A percentile compares a stretch with the other conserved stretches of the same genome.
phyloP scores from a whole-genome alignment of 1,140 invertebrate species.

The Himalopsyche phryganea region DNA sequence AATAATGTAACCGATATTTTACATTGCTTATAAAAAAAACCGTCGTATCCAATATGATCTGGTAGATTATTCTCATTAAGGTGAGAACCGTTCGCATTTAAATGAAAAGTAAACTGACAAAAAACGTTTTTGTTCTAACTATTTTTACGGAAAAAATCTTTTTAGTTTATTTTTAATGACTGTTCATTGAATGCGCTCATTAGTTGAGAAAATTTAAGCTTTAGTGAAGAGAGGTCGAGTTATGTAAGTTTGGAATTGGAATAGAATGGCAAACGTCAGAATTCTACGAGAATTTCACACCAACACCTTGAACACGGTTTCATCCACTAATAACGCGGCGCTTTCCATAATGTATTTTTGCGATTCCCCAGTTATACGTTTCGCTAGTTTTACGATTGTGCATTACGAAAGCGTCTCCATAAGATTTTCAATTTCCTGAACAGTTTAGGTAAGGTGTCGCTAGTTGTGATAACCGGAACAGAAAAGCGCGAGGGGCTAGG shows the following conservation, averaged over 20 bases:
- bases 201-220: constrained; percentile 1
- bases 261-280: too few species aligned
- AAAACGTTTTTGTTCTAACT: too few species aligned
- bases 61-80: too few species aligned
- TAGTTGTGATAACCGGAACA: background rate
- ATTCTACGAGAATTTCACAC: too few species aligned
- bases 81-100: too few species aligned
- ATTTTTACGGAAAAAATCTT: too few species aligned
- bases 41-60: too few species aligned
- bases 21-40: too few species aligned
- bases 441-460: constrained; percentile 8
- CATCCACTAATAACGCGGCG: background rate
- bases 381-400: constrained; percentile 27
- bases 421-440: constrained; percentile 30
- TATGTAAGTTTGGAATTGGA: too few species aligned
- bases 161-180: background rate
- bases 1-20: too few species aligned
- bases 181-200: constrained; percentile 30
- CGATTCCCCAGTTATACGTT: constrained; percentile 7
- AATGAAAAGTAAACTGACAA: too few species aligned
- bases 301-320: background rate
- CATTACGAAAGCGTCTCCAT: constrained; percentile 7
- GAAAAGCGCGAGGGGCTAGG: background rate
- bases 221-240: too few species aligned
- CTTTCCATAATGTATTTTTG: constrained; percentile 7